Evolutionary conservation across 1,140 invertebrate genomes (phyloP).

Genomic region (Drosophila oshimai): DNA sequence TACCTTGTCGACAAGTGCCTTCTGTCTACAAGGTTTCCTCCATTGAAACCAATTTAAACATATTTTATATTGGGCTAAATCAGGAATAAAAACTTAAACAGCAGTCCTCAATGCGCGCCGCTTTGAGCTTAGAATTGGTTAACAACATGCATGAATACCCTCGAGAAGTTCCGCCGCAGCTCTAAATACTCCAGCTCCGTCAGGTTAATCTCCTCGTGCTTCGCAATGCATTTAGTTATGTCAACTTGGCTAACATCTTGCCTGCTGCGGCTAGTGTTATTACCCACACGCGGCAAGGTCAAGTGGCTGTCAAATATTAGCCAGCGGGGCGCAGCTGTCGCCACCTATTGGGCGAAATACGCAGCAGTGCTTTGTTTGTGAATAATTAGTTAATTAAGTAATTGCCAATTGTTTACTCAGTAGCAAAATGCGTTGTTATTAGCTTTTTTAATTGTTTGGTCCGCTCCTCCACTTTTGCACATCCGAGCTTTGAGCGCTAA

Average conservation of each 20-base stretch:
- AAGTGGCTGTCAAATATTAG: slow-evolving; percentile 61
- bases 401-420: slow-evolving; percentile 60
- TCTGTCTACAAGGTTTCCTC: too few species aligned
- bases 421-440: slow-evolving; percentile 45
- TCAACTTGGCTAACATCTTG: slow-evolving; percentile 40
- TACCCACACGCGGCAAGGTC: slow-evolving; percentile 54
- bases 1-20: too few species aligned
- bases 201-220: slow-evolving; percentile 7
- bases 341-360: slow-evolving; percentile 10
- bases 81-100: too few species aligned
- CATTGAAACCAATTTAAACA: too few species aligned
- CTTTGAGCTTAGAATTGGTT: slow-evolving; percentile 4
- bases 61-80: too few species aligned
- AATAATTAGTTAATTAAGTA: slow-evolving; percentile 70
- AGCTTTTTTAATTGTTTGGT: slow-evolving; percentile 32
- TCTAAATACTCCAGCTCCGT: not conserved
- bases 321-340: slow-evolving; percentile 20
- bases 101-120: too few species aligned
- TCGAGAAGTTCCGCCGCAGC: not conserved
- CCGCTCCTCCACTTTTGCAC: slow-evolving; percentile 14
- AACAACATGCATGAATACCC: slow-evolving; percentile 23
- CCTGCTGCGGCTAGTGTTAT: slow-evolving; percentile 7
- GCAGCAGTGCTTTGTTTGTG: slow-evolving; percentile 45
- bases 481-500: slow-evolving; percentile 26
- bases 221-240: slow-evolving; percentile 45